Conservation (phyloP, 2,113 vertebrate genomes). For the Dryoscopus gambensis region DNA sequence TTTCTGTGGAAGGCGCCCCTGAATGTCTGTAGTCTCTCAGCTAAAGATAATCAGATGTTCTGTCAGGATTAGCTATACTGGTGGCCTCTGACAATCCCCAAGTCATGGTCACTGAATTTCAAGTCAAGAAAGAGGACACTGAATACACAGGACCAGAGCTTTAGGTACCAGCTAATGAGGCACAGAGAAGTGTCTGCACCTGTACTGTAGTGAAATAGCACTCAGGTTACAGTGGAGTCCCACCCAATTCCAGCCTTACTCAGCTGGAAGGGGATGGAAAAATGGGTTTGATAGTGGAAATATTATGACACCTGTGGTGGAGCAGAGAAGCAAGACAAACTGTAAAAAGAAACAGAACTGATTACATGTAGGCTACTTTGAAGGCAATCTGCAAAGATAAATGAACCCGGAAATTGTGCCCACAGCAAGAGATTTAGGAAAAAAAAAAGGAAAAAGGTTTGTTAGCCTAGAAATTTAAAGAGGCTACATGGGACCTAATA, state of each 20-base stretch:
- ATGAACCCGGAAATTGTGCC: neutral
- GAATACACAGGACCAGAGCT: neutral
- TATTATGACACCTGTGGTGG: neutral
- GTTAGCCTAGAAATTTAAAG: neutral
- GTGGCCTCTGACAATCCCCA: neutral
- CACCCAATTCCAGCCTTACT: neutral
- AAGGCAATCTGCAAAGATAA: neutral
- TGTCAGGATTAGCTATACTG: neutral
- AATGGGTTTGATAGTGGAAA: neutral
- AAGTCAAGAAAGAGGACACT: neutral
- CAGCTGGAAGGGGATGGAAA: neutral
- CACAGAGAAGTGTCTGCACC: neutral
- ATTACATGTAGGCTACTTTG: neutral
- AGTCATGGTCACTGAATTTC: neutral
- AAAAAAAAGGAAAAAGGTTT: neutral
- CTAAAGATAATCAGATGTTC: neutral
- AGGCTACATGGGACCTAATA: neutral
- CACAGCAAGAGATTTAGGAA: neutral
- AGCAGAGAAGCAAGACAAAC: neutral
- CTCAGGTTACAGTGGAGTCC: neutral
- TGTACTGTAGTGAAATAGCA: neutral
- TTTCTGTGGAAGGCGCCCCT: neutral
- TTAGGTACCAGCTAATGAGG: neutral
- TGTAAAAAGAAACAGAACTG: neutral
- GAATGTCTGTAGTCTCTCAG: neutral